These are phyloP conservation scores for Strigops habroptila DNA, from an alignment of 2,113 vertebrate species.

Conservation along the genomic window DNA sequence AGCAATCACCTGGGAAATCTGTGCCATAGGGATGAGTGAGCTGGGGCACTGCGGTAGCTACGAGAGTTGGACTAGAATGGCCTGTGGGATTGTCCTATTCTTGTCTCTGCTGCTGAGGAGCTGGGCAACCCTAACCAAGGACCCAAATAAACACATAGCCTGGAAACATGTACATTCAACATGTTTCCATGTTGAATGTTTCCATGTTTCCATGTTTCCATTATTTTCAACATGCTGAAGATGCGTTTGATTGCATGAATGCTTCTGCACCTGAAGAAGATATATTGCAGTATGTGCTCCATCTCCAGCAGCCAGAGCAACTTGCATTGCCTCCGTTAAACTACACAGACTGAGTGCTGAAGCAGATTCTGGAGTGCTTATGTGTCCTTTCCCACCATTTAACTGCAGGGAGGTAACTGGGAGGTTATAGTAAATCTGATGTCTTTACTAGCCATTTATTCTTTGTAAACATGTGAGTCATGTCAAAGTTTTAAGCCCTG, in stretches of 20 bases:
- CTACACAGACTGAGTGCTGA: not conserved
- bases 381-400: not conserved
- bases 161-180: too few species aligned
- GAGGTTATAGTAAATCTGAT: not conserved
- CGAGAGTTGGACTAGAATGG: rapidly evolving
- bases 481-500: not conserved
- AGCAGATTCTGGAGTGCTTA: not conserved
- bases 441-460: not conserved
- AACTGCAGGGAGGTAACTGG: not conserved
- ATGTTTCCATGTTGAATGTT: not conserved
- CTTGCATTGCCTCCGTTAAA: not conserved
- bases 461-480: not conserved
- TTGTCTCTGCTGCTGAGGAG: not conserved
- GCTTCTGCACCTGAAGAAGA: not conserved
- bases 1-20: not conserved
- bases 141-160: not conserved
- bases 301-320: not conserved
- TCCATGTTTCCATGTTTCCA: too few species aligned
- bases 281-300: not conserved
- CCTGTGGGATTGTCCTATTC: rapidly evolving
- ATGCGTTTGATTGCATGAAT: rapidly evolving
- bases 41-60: not conserved
- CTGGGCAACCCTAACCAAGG: not conserved
- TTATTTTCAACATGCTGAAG: not conserved
- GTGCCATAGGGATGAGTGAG: rapidly evolving